phyloP scores from a whole-genome alignment of 2,113 vertebrate species.

The Mirza zaza region DNA sequence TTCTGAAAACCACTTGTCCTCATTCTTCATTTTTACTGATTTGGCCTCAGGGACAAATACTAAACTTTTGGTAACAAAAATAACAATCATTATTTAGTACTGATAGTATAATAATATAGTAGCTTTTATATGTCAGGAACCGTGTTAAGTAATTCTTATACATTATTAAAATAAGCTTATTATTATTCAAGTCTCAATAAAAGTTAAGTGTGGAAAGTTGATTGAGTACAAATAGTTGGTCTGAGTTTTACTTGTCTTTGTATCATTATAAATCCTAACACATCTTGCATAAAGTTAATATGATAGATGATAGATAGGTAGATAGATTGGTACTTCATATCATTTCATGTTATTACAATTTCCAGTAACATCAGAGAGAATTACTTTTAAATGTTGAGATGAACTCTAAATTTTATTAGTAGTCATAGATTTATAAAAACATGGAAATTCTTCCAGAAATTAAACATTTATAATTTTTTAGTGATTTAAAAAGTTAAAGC shows the following conservation, averaged over 20 bases:
- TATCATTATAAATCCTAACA: not conserved
- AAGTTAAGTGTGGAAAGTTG: not conserved
- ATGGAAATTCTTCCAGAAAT: not conserved
- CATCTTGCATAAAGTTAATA: not conserved
- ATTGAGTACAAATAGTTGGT: not conserved
- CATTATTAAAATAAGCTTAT: not conserved
- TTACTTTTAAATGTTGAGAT: not conserved
- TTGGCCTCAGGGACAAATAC: too few species aligned
- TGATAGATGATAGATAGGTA: not conserved
- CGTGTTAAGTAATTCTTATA: not conserved
- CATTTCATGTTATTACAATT: not conserved
- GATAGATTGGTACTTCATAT: not conserved
- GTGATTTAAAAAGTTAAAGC: not conserved
- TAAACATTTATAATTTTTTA: not conserved
- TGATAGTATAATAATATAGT: not conserved
- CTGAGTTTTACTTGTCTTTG: not conserved
- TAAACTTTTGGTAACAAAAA: too few species aligned
- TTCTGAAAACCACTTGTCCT: too few species aligned
- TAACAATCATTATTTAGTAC: not conserved
- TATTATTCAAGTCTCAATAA: not conserved
- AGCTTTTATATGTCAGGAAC: not conserved
- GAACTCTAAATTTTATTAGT: not conserved
- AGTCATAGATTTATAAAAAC: not conserved
- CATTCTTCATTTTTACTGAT: too few species aligned
- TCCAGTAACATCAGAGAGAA: not conserved